Base-by-base conservation (phyloP, 2,113 vertebrate species). In the Marcusenius ussheri region DNA sequence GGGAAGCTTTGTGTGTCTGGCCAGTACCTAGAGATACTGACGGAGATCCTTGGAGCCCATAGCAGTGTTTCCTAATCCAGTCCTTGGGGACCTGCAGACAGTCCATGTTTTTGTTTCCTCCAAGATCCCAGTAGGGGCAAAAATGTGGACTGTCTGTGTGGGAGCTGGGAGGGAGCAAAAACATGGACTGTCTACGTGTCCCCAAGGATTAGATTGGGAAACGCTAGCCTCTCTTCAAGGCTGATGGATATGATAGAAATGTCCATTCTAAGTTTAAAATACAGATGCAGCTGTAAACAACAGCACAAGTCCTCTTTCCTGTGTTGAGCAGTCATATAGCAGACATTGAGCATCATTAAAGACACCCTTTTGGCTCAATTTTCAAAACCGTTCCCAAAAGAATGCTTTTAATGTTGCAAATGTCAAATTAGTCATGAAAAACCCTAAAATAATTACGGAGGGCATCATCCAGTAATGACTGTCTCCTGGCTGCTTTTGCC, bases 351-450 rank as follows among this genome's bases (percentile, higher is more conserved):
- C 15, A 21, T 80, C 74, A 42, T 80, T 80, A 80, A 35, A 80
- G 35, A 15, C 24, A 46, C 21, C 46, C 21, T 49, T 46, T 49
- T 85, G 83, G 46, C 46, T 85, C 46, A 46, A 19, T 80, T 80
- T 80, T 80, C 74, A 42, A 80, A 42, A 42, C 74, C 74, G 5
- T 42, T 80, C 35, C n/a, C 17, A 80, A 77, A 31, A 42, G 31
- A 80, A 5, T 42, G 35, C 50, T 87, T 47, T 87, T 31, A 39
- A 35, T 53, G 47, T 56, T 39, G 13, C 17, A 87, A 87, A 87
- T 87, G 85, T 56, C 50, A 87, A 53, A 35, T 87, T 87, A 53
- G 24, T 87, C 85, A 56, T 21, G n/a, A 53, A 87, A 50, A n/a
- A 39, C n/a, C 27, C 50, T 35, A 87, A 87, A 87, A 87, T 19